These are phyloP conservation scores for Isoperla grammatica DNA, from an alignment of 2,888 invertebrate species.

Conservation along the genomic window DNA sequence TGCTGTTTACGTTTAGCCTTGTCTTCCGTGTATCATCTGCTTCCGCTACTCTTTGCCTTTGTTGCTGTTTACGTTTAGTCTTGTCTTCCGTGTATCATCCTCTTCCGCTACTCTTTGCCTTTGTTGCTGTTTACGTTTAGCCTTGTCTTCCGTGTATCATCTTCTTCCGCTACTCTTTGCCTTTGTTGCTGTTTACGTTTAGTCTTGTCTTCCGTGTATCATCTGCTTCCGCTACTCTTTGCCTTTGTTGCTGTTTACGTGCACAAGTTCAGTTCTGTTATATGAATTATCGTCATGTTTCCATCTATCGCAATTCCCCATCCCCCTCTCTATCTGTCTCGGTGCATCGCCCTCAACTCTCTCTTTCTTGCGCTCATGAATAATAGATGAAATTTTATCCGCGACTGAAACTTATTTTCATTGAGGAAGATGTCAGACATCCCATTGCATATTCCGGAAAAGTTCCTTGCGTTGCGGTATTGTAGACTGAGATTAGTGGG, in stretches of 20 bases:
- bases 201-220: not conserved
- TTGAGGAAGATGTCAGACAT: constrained; percentile 20
- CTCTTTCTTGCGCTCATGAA: constrained; percentile 11
- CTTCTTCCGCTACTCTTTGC: too few relatives aligned
- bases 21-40: too few relatives aligned
- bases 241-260: constrained; percentile 4
- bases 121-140: not conserved
- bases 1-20: too few relatives aligned
- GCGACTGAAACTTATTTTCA: constrained; percentile 24
- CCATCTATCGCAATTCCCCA: not conserved
- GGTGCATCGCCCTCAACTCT: too few relatives aligned
- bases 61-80: too few relatives aligned
- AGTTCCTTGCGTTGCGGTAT: not conserved
- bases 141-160: not conserved
- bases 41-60: too few relatives aligned
- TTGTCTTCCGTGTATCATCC: too few relatives aligned
- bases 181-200: not conserved
- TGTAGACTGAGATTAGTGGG: not conserved
- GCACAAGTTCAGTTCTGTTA: not conserved
- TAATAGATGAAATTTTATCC: constrained; percentile 26
- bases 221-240: not conserved
- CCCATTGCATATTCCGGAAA: not conserved
- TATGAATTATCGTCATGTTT: constrained; percentile 21
- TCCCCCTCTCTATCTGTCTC: not conserved
- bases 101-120: too few relatives aligned